These are phyloP conservation scores for Oreochromis mossambicus DNA, from an alignment of 2,797 vertebrate species.

Conservation along the genomic window DNA sequence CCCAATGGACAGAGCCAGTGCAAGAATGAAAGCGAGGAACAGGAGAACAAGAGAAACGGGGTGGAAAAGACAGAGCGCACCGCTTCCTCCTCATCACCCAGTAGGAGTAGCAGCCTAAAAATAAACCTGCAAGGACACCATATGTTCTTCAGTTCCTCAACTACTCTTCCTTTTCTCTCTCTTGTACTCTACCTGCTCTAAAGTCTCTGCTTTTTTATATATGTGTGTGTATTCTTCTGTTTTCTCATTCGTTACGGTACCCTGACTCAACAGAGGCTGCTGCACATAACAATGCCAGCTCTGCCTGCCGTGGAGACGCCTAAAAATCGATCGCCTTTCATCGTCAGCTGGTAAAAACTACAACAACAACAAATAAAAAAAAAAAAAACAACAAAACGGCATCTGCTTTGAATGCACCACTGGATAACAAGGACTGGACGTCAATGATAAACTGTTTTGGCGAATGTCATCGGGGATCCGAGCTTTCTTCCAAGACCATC, in stretches of 20 bases:
- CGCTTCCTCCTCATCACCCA: conserved; percentile 51
- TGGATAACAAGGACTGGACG: not conserved
- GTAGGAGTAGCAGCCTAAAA: conserved; percentile 60
- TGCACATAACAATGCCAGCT: not conserved
- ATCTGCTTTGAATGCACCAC: not conserved
- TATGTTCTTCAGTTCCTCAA: conserved; percentile 44
- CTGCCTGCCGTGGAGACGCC: not conserved
- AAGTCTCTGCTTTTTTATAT: not conserved
- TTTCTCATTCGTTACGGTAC: not conserved
- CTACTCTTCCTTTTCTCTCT: conserved; percentile 1
- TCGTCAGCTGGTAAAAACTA: not conserved
- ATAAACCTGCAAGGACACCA: conserved; percentile 68
- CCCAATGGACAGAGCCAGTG: not conserved
- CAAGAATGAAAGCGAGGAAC: not conserved
- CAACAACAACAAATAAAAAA: not conserved
- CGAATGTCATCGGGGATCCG: not conserved
- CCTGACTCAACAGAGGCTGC: not conserved
- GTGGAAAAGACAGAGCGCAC: conserved; percentile 16
- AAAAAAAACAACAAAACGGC: not conserved
- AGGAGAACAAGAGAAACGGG: conserved; percentile 3
- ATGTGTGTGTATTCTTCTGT: not conserved
- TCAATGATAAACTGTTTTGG: conserved; percentile 41
- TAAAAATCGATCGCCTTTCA: conserved; percentile 10
- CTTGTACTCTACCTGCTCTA: not conserved
- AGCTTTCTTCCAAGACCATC: conserved; percentile 24